Evolutionary conservation across 1,140 invertebrate species (phyloP).

Genomic region (Ctenoplectra terminalis): DNA sequence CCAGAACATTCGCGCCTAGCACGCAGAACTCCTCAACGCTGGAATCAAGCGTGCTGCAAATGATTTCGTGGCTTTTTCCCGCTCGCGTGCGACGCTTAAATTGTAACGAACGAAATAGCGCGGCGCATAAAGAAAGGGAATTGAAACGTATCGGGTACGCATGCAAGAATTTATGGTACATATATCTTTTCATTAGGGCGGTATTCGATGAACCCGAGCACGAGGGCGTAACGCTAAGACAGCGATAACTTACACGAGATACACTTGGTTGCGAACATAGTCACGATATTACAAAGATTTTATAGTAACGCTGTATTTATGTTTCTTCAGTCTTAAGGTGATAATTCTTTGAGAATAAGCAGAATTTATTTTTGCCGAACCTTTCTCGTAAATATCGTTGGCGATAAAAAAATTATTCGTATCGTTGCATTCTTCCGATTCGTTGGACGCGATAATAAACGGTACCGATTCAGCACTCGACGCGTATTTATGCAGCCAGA

Average conservation of each 20-base stretch:
- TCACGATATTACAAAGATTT: not conserved
- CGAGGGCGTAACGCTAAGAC: slow-evolving; percentile 2
- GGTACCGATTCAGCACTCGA: too few relatives aligned
- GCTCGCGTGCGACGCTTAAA: not conserved
- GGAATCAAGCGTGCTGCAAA: not conserved
- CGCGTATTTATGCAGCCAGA: too few relatives aligned
- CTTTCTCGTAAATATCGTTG: too few relatives aligned
- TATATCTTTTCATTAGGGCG: slow-evolving; percentile 50
- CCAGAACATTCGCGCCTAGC: too few relatives aligned
- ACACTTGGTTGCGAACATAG: not conserved
- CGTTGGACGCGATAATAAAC: too few relatives aligned
- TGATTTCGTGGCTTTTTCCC: slow-evolving; percentile 21
- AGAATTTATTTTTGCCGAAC: not conserved
- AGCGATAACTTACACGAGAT: not conserved
- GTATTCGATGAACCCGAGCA: slow-evolving; percentile 20
- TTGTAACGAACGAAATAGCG: slow-evolving; percentile 23
- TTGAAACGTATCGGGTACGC: slow-evolving; percentile 34
- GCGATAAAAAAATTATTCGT: too few relatives aligned
- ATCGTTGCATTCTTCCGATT: too few relatives aligned
- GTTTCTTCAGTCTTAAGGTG: not conserved
- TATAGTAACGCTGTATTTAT: not conserved
- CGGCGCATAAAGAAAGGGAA: slow-evolving; percentile 28
- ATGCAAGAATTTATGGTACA: slow-evolving; percentile 35
- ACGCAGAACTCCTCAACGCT: not conserved
- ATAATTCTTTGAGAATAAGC: not conserved